Conservation (phyloP, 2,888 invertebrate genomes). For the Graphium colonna region DNA sequence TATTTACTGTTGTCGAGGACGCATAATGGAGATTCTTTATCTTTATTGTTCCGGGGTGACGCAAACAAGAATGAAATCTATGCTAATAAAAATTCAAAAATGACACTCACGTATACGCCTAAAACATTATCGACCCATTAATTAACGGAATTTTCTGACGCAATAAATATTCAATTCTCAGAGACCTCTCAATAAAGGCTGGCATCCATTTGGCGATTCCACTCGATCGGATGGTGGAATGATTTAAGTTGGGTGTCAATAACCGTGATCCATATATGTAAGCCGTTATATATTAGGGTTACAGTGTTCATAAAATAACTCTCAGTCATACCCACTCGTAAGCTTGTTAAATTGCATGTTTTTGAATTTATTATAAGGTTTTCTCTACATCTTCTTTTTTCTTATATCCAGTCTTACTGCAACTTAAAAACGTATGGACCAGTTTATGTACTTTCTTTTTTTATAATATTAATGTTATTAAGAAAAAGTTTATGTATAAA, state of each 20-base stretch:
- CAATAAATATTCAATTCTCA: slow-evolving; percentile 26
- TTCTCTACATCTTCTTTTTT: too few relatives aligned
- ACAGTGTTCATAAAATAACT: slow-evolving; percentile 6
- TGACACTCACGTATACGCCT: slow-evolving; percentile 23
- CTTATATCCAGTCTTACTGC: too few relatives aligned
- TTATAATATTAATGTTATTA: too few relatives aligned
- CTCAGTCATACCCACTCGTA: too few relatives aligned
- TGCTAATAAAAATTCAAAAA: slow-evolving; percentile 35
- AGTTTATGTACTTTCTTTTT: too few relatives aligned
- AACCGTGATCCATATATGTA: slow-evolving; percentile 1
- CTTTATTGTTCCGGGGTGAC: slow-evolving; percentile 40
- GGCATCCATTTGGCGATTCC: slow-evolving; percentile 19
- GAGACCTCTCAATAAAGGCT: slow-evolving; percentile 25
- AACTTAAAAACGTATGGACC: too few relatives aligned
- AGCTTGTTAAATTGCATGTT: too few relatives aligned
- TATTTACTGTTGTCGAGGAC: slow-evolving; percentile 39
- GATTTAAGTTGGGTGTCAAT: slow-evolving; percentile 17
- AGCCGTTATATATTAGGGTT: slow-evolving; percentile 3
- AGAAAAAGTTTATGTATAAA: too few relatives aligned
- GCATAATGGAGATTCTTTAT: slow-evolving; percentile 43
- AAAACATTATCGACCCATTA: slow-evolving; percentile 30
- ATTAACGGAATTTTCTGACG: slow-evolving; percentile 31
- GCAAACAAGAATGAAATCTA: slow-evolving; percentile 35
- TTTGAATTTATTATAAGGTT: too few relatives aligned
- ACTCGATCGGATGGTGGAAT: slow-evolving; percentile 3